A percentile compares a stretch with the other conserved stretches of the same genome.
Evolutionary conservation across 92 coral and sea anemone genomes (phyloP).

Genomic region (Montipora capitata): DNA sequence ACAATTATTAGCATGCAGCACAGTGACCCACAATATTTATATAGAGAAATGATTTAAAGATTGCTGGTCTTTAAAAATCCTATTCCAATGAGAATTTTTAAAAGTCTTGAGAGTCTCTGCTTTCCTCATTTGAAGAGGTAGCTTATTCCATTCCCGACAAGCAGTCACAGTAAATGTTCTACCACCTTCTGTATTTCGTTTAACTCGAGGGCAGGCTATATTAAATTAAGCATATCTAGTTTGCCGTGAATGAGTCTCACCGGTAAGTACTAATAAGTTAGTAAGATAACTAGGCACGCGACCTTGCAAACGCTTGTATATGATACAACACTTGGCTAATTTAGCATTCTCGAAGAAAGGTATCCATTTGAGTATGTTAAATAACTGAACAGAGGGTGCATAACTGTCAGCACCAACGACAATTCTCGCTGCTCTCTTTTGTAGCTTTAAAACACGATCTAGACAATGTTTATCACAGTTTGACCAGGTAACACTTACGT

Average conservation of each 20-base stretch:
- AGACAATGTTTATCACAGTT: conserved; percentile 32
- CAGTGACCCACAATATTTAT: not conserved
- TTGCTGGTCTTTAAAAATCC: conserved; percentile 34
- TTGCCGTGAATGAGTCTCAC: conserved; percentile 22
- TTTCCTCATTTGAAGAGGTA: conserved; percentile 37
- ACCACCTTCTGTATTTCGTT: conserved; percentile 16
- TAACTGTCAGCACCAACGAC: too few species aligned
- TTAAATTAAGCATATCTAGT: conserved; percentile 17
- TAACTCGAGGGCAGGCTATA: not conserved
- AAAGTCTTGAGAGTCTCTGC: conserved; percentile 29
- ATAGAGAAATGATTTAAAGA: conserved; percentile 18
- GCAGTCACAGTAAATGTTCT: conserved; percentile 35
- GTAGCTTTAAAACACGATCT: too few species aligned
- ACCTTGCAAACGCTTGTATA: not conserved
- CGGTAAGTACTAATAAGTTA: not conserved
- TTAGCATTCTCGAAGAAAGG: too few species aligned
- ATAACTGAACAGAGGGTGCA: too few species aligned
- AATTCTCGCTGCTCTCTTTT: too few species aligned
- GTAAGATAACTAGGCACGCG: not conserved
- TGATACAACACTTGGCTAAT: not conserved
- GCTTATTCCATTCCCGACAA: conserved; percentile 31
- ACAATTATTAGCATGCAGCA: not conserved
- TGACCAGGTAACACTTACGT: conserved; percentile 35
- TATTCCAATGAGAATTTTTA: conserved; percentile 1
- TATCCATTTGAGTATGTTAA: too few species aligned